Base-by-base conservation (phyloP, 2,797 vertebrate genomes). In the Clamator glandarius region DNA sequence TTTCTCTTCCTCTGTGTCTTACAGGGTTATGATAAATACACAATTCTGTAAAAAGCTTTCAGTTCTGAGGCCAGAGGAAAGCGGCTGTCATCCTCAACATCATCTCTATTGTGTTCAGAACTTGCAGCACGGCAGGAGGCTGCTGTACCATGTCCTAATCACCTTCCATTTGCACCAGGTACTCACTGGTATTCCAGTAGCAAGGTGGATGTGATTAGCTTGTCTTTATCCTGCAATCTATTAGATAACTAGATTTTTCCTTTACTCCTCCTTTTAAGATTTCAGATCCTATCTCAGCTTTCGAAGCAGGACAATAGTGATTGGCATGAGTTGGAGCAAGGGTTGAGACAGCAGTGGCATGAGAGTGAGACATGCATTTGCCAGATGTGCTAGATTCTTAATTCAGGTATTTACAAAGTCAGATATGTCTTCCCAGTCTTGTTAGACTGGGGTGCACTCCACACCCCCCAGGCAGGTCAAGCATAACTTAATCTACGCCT, bases 141-240 rank as follows among this genome's bases (percentile, higher is more conserved):
- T 84, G 52, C 42, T 66, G 54, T 44, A 19, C 74, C 42, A 0
- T 24, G 42, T 33, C 51, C 57, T 61, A 28, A 48, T 52, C 72
- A 15, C 46, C 82, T n/a, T 57, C 51, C 24, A 12, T 51, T 67
- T 80, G 52, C 67, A 79, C n/a, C 68, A 69, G 42, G 23, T 9
- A 28, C 12, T 63, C 39, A 5, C 0, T 42, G 68, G 13, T 35
- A n/a, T 54, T 33, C 1, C 0, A 11, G 42, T 19, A 46, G 33
- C 2, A 23, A 31, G 48, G 16, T 8, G 26, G 64, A 15, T 76
- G 51, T 4, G 51, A n/a, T 31, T 35, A 83, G 9, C 23, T 54
- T 41, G 9, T 16, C 12, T 61, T 80, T 29, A 7, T 46, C 41
- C 21, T 62, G 17, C 42, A 57, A 10, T 29, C 31, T 23, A 9